These are phyloP conservation scores for Chauna torquata DNA, from an alignment of 2,113 vertebrate genomes.

Conservation along the genomic window DNA sequence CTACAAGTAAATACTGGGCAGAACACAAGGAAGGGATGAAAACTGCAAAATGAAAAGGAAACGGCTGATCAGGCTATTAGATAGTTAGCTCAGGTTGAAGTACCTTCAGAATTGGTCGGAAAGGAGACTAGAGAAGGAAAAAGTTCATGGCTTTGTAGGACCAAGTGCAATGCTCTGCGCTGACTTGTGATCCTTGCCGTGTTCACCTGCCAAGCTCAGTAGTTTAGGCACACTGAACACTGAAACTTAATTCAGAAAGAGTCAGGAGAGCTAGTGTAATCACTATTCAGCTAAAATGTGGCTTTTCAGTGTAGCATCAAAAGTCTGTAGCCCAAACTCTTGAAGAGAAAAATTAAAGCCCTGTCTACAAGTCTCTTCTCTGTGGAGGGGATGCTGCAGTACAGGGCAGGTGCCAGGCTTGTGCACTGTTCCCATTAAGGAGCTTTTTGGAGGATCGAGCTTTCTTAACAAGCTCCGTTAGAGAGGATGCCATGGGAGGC, in stretches of 20 bases:
- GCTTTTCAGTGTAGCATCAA: neutral
- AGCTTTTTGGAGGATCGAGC: neutral
- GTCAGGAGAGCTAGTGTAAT: neutral
- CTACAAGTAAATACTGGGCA: neutral
- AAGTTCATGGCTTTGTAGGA: neutral
- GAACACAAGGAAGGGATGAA: neutral
- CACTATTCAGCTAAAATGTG: neutral
- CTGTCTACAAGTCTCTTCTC: neutral
- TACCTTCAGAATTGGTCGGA: neutral
- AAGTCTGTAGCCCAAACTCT: neutral
- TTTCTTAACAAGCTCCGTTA: neutral
- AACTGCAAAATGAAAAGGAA: constrained; percentile 48
- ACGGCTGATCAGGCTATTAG: neutral
- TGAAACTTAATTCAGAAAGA: neutral
- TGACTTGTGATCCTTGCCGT: neutral
- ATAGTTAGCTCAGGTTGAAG: constrained; percentile 17
- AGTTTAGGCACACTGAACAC: neutral
- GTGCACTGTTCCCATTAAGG: neutral
- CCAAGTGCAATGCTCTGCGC: neutral
- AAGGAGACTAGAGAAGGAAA: neutral
- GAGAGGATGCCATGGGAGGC: accelerated
- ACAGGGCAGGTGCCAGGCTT: neutral
- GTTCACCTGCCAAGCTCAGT: neutral
- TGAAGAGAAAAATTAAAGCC: neutral
- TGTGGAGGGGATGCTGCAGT: neutral